Percentiles rank a stretch among this genome's conserved stretches.
Evolutionary conservation across 2,888 invertebrate genomes (phyloP).

Genomic region (Entomobrya proxima): DNA sequence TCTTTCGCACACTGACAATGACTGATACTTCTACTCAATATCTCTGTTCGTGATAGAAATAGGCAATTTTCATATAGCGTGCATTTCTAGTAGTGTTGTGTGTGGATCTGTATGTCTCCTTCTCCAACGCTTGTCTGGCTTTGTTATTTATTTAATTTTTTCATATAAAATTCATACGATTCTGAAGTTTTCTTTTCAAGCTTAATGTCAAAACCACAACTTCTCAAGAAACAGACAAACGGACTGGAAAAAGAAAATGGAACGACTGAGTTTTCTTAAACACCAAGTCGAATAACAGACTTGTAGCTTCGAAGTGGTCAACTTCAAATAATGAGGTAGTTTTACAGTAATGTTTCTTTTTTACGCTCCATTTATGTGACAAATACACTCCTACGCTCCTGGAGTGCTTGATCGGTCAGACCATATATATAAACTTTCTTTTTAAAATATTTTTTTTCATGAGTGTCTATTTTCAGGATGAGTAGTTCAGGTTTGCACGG

Average conservation of each 20-base stretch:
- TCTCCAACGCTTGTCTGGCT: background rate
- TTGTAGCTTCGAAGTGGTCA: slow-evolving; percentile 13
- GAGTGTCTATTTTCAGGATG: background rate
- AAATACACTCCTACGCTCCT: background rate
- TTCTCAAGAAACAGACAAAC: background rate
- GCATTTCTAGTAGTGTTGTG: no score
- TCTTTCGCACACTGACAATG: no score
- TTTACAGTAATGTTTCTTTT: background rate
- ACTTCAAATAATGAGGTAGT: slow-evolving; percentile 7
- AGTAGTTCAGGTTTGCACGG: no score
- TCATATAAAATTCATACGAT: background rate
- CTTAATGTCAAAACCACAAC: slow-evolving; percentile 23
- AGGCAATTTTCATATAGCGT: no score
- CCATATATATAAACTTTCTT: background rate
- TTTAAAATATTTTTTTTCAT: background rate
- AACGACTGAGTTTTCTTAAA: background rate
- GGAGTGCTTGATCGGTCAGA: background rate
- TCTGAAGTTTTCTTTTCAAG: background rate
- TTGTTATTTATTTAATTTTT: background rate
- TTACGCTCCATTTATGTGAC: slow-evolving; percentile 11
- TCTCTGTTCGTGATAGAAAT: no score
- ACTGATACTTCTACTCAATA: no score
- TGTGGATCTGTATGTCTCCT: no score
- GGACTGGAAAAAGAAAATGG: slow-evolving; percentile 1
- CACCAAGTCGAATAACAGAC: background rate